These are phyloP conservation scores for Semicossyphus pulcher DNA, from an alignment of 2,113 vertebrate species.

Conservation along the genomic window DNA sequence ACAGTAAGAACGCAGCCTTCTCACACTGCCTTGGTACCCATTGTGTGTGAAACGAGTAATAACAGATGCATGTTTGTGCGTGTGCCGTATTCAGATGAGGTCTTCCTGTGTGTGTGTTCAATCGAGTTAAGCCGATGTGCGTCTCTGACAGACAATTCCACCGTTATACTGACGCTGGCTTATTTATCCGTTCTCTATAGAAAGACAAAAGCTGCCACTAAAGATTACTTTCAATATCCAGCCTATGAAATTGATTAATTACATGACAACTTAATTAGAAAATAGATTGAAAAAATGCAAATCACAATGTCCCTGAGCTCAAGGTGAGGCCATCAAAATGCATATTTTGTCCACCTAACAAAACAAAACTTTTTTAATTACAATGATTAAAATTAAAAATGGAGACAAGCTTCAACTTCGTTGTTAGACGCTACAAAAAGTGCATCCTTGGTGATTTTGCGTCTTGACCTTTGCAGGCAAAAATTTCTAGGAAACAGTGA, in stretches of 20 bases:
- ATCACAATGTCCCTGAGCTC: background rate
- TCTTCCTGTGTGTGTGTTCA: background rate
- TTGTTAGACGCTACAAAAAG: too few relatives aligned
- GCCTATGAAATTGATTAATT: background rate
- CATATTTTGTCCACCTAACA: background rate
- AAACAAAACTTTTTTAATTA: too few relatives aligned
- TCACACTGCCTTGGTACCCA: background rate
- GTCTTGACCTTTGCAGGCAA: too few relatives aligned
- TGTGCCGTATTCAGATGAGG: constrained; percentile 3
- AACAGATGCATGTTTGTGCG: background rate
- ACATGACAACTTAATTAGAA: background rate
- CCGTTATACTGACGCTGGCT: background rate
- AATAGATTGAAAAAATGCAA: background rate
- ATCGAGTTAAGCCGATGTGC: background rate
- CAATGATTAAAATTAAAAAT: too few relatives aligned
- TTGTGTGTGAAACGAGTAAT: background rate
- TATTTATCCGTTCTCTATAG: background rate
- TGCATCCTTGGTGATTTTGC: too few relatives aligned
- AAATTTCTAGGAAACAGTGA: too few relatives aligned
- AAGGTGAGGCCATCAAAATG: background rate
- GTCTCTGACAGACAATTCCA: too few relatives aligned
- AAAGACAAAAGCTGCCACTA: too few relatives aligned
- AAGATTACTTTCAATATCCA: background rate
- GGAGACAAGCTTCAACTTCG: too few relatives aligned
- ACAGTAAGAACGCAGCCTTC: background rate